Conservation (phyloP, 2,888 invertebrate genomes). For the Scaptomyza caliginosa region DNA sequence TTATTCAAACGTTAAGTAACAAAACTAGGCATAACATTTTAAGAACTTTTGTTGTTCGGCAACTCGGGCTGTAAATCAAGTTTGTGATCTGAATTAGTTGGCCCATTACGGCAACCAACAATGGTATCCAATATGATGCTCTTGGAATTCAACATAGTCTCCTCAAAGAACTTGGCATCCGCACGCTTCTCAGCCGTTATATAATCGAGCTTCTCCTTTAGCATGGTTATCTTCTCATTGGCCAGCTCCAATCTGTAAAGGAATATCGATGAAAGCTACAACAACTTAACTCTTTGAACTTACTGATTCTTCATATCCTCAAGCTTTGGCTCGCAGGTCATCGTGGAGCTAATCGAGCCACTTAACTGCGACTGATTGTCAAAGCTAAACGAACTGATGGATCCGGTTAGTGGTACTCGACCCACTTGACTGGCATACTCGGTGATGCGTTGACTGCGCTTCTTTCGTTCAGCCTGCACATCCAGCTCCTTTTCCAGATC, state of each 20-base stretch:
- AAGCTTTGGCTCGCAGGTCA: constrained; percentile 31
- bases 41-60: constrained; percentile 22
- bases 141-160: constrained; percentile 80
- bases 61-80: background rate
- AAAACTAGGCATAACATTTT: constrained; percentile 15
- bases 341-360: constrained; percentile 29
- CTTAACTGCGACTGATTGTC: constrained; percentile 74
- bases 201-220: constrained; percentile 80
- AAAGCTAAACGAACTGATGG: constrained; percentile 75
- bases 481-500: constrained; percentile 81
- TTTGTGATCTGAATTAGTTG: background rate
- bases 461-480: constrained; percentile 77
- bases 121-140: constrained; percentile 79
- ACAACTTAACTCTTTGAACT: constrained; percentile 11
- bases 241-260: constrained; percentile 78
- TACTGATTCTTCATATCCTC: constrained; percentile 81
- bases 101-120: constrained; percentile 36
- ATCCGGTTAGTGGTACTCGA: constrained; percentile 64
- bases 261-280: too few relatives aligned
- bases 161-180: constrained; percentile 81
- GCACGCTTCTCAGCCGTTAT: constrained; percentile 76
- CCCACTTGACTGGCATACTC: constrained; percentile 77
- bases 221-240: constrained; percentile 79
- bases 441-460: constrained; percentile 80
- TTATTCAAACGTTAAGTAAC: constrained; percentile 23